Evolutionary conservation across 2,888 invertebrate genomes (phyloP), one percentile per base, ranked within the genome.

Genomic region (Lasioglossum vierecki): DNA sequence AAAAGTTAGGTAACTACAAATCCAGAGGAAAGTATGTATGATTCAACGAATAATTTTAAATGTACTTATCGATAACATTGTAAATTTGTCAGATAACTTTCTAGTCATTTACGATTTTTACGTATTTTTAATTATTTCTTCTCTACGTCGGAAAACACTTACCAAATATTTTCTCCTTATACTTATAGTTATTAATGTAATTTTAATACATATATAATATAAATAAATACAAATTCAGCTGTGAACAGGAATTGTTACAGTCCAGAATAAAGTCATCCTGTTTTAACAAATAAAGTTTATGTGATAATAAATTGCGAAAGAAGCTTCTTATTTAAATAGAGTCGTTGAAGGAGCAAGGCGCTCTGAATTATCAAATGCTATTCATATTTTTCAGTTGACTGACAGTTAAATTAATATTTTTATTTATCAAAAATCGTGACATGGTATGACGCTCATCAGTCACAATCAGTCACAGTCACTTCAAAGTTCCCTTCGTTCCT

Each of bases 1-100:
- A 96, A 79, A 98, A 97, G 92, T 95, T 98, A 66, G 96, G 95
- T 0, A 91, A 90, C 74, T 85, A 88, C 1, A 92, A 90, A 76
- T 85, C 90, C 35, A 92, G 90, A 77, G 90, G 89, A n/a, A 93
- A 93, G 73, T 90, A 87, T 63, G 77, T 76, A 22, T 92, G 73
- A 91, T 18, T 80, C 81, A 18, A 76, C 15, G 8, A 63, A 53
- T 71, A 44, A 75, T n/a, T 49, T 39, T 60, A 3, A 15, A 53
- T 70, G 9, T 30, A 26, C 35, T 46, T 46, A 13, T n/a, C 53
- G 22, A 49, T 8, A 4, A 18, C 11, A 35, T 35, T 73, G 35
- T 22, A 66, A 22, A 35, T 18, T 22, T 66, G 9, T n/a, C 18
- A 72, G 9, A 49, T 8, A 46, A 46, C 30, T 46, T 72, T 72